Evolutionary conservation across 2,888 invertebrate species (phyloP), one percentile per base, ranked within the genome.

Genomic region (Apamea monoglypha): DNA sequence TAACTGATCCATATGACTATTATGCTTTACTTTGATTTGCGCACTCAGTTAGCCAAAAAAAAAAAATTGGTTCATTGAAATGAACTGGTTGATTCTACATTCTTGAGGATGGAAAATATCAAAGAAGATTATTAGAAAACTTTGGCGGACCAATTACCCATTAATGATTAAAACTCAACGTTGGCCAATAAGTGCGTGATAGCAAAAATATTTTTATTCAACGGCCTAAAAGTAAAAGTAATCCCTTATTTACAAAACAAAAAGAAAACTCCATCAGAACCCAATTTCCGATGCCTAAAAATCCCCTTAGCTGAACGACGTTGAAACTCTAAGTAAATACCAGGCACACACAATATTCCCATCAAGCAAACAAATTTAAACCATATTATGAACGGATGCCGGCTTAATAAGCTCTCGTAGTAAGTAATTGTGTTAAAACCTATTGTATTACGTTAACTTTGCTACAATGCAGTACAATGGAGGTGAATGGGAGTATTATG

Each of bases 401-500:
- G 56, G 83, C 82, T 84, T 86, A 89, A 88, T 86, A 90, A 89
- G 87, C 89, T 84, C 82, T 86, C 85, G 73, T 76, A 79, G 83
- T 81, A 84, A 81, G 73, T 91, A 90, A 91, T 91, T 90, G 85
- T 81, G 89, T 91, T 90, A 90, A 88, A 90, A 87, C 83, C 86
- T 88, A 89, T 89, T 91, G 88, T 87, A 80, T 86, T 82, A 80
- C 74, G 87, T 83, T 80, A 87, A 87, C 86, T 86, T 83, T 76
- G 74, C 79, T 72, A 87, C 78, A 85, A 59, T 84, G 85, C 85
- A 78, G 74, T 80, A 85, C 82, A 82, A 78, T 84, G 76, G 71
- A 71, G 70, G 85, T 90, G 89, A 91, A 91, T 92, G 82, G 86
- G 87, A 76, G 88, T 86, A 84, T 90, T 87, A 88, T 81, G 81